These are phyloP conservation scores for Taxidea taxus DNA, from an alignment of 2,113 vertebrate species.

Conservation along the genomic window DNA sequence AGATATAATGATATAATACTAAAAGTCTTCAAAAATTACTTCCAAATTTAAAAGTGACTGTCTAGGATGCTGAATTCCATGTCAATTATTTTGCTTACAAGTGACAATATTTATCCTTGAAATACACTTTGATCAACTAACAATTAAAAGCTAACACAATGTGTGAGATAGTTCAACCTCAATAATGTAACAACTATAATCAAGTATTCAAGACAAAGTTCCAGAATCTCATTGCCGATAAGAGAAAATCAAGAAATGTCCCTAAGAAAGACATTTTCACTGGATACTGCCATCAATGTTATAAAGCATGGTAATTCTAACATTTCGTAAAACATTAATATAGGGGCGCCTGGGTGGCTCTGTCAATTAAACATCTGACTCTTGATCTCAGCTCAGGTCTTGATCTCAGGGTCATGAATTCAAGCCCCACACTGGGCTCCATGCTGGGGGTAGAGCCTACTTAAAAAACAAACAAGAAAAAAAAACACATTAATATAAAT, in stretches of 20 bases:
- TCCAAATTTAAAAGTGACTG: constrained; percentile 34
- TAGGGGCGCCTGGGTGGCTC: neutral
- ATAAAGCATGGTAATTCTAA: neutral
- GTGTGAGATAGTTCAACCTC: neutral
- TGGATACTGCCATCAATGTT: neutral
- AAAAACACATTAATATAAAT: neutral
- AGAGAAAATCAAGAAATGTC: neutral
- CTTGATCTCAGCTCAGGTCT: neutral
- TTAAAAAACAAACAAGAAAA: neutral
- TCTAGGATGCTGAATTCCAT: neutral
- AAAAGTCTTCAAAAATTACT: constrained; percentile 21
- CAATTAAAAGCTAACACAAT: neutral
- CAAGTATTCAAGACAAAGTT: constrained; percentile 8
- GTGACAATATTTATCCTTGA: constrained; percentile 10
- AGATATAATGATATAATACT: neutral
- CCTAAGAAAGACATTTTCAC: neutral
- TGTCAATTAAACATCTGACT: neutral
- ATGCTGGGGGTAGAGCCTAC: neutral
- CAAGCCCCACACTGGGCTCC: neutral
- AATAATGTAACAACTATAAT: neutral
- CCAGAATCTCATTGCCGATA: neutral
- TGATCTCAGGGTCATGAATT: neutral
- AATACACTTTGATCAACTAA: neutral
- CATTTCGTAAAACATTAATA: neutral
- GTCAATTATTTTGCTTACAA: constrained; percentile 5